Evolutionary conservation across 35 echinoderm and acorn worm species (phyloP).

Genomic region (Ptychodera flava): DNA sequence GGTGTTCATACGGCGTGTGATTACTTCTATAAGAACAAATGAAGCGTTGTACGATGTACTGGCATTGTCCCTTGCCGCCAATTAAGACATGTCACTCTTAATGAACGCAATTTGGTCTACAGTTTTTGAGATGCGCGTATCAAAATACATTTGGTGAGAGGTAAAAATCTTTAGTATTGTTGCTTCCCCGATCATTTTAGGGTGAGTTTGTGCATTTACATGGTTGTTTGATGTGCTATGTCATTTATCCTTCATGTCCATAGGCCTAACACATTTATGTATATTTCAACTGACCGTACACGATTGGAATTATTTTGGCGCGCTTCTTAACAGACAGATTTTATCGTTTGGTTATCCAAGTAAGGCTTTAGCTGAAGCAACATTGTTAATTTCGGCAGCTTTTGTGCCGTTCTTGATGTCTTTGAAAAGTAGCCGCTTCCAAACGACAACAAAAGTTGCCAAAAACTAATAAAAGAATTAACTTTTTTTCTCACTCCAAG

Average conservation of each 20-base stretch:
- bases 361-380: too few species aligned
- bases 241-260: conserved; percentile 1
- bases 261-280: conserved; percentile 3
- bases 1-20: neutral
- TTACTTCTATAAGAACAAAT: neutral
- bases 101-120: too few species aligned
- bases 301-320: conserved; percentile 1
- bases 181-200: neutral
- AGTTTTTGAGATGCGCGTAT: too few species aligned
- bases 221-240: conserved; percentile 15
- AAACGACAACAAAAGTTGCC: too few species aligned
- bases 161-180: neutral
- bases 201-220: neutral
- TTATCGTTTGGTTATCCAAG: too few species aligned
- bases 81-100: neutral
- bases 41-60: neutral
- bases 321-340: too few species aligned
- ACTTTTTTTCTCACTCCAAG: too few species aligned
- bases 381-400: too few species aligned
- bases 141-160: too few species aligned
- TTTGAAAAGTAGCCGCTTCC: too few species aligned
- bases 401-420: too few species aligned
- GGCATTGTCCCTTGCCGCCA: neutral
- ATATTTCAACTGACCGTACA: conserved; percentile 7
- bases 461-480: too few species aligned